phyloP scores from a whole-genome alignment of 2,797 vertebrate genomes.

The Valencia hispanica region DNA sequence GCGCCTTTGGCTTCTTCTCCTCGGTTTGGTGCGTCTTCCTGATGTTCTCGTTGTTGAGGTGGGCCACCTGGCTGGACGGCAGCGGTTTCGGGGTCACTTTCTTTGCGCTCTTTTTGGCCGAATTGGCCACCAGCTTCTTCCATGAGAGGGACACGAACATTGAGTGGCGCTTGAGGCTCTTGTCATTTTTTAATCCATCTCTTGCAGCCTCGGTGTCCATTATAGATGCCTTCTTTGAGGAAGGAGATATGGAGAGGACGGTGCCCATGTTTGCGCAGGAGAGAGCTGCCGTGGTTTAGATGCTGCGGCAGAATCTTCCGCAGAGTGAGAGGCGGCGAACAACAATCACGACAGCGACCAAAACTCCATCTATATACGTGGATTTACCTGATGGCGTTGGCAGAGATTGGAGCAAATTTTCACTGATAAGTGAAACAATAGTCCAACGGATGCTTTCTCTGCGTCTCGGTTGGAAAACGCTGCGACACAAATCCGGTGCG shows the following conservation, averaged over 20 bases:
- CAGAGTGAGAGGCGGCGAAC: conserved; percentile 58
- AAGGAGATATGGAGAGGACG: conserved; percentile 90
- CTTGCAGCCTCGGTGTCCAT: conserved; percentile 77
- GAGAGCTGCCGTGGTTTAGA: conserved; percentile 50
- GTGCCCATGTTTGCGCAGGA: conserved; percentile 88
- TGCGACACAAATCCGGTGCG: conserved; percentile 53
- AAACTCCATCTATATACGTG: conserved; percentile 64
- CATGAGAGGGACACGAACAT: conserved; percentile 91
- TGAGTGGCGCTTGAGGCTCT: conserved; percentile 88
- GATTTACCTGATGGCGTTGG: background rate
- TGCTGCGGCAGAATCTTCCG: conserved; percentile 57
- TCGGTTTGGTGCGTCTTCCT: conserved; percentile 82
- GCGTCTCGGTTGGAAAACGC: conserved; percentile 27
- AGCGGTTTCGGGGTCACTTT: conserved; percentile 75
- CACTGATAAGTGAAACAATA: conserved; percentile 9
- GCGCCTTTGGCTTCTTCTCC: conserved; percentile 83
- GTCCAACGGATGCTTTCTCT: conserved; percentile 49
- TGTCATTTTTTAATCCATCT: conserved; percentile 81
- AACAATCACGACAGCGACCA: conserved; percentile 64
- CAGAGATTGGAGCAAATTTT: background rate
- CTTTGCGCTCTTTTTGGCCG: conserved; percentile 87
- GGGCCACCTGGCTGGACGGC: conserved; percentile 73
- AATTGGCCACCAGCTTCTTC: conserved; percentile 88
- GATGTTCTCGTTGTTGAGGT: conserved; percentile 77
- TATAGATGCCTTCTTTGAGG: conserved; percentile 77